These are phyloP conservation scores for Leiothrix lutea DNA, from an alignment of 2,113 vertebrate genomes.

Conservation along the genomic window DNA sequence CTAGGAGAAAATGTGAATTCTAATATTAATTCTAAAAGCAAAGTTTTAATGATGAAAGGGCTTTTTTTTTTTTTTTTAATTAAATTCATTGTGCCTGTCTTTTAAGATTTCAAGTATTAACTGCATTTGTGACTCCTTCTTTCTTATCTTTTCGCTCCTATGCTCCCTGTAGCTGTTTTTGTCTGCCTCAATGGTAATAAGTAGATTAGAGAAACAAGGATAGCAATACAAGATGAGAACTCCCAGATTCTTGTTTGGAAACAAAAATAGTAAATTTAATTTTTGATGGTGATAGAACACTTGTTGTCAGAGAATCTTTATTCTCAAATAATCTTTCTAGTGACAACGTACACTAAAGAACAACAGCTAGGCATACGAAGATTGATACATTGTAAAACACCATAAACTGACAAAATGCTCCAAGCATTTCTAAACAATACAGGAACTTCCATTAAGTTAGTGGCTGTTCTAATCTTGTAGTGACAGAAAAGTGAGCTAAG, in stretches of 20 bases:
- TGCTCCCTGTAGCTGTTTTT: background rate
- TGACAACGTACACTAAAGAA: background rate
- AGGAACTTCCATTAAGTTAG: background rate
- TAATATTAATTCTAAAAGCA: background rate
- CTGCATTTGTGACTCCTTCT: background rate
- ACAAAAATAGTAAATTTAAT: background rate
- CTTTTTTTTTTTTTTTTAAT: background rate
- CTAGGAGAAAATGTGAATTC: background rate
- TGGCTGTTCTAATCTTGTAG: background rate
- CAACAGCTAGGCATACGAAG: background rate
- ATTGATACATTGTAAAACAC: background rate
- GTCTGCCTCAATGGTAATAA: background rate
- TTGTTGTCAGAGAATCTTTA: background rate
- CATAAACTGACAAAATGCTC: background rate
- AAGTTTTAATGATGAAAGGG: background rate
- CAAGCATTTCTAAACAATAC: background rate
- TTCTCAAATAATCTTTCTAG: background rate
- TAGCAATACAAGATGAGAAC: background rate
- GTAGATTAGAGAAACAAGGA: background rate
- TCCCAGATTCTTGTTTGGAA: background rate
- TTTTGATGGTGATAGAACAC: background rate
- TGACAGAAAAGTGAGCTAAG: background rate
- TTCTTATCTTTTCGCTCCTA: background rate
- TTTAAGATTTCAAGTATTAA: background rate
- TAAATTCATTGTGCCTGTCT: background rate